These are phyloP conservation scores for Anabacerthia variegaticeps DNA, from an alignment of 2,797 vertebrate genomes.

Conservation along the genomic window DNA sequence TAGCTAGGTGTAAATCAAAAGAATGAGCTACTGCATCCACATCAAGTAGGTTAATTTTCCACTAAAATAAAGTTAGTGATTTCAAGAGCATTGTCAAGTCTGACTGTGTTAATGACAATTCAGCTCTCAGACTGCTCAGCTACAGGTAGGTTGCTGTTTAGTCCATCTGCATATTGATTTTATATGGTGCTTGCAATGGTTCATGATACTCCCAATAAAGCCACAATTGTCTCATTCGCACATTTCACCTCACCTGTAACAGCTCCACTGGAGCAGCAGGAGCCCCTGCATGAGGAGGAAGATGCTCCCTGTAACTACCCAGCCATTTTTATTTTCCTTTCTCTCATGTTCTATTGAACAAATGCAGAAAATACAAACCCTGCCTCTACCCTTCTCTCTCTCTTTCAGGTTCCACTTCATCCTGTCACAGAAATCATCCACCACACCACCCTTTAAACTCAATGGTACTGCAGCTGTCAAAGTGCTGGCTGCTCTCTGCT, in stretches of 20 bases:
- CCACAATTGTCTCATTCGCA: background rate
- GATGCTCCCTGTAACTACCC: background rate
- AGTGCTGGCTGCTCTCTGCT: background rate
- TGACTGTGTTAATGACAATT: background rate
- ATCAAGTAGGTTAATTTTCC: background rate
- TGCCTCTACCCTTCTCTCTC: background rate
- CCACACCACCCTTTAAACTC: background rate
- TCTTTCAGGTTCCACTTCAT: background rate
- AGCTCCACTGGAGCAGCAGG: background rate
- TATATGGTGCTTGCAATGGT: background rate
- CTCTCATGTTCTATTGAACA: background rate
- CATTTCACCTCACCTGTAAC: background rate
- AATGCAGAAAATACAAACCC: background rate
- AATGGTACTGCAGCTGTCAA: background rate
- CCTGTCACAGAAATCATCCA: background rate
- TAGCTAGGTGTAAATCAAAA: slow-evolving; percentile 14
- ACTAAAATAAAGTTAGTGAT: background rate
- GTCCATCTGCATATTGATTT: background rate
- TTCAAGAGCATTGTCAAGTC: background rate
- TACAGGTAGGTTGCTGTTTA: background rate
- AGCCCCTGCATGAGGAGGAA: background rate
- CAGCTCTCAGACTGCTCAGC: background rate
- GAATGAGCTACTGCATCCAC: background rate
- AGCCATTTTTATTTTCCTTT: background rate
- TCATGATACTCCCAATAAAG: background rate